Conservation (phyloP, 2,888 invertebrate species). For the Sisyra terminalis region DNA sequence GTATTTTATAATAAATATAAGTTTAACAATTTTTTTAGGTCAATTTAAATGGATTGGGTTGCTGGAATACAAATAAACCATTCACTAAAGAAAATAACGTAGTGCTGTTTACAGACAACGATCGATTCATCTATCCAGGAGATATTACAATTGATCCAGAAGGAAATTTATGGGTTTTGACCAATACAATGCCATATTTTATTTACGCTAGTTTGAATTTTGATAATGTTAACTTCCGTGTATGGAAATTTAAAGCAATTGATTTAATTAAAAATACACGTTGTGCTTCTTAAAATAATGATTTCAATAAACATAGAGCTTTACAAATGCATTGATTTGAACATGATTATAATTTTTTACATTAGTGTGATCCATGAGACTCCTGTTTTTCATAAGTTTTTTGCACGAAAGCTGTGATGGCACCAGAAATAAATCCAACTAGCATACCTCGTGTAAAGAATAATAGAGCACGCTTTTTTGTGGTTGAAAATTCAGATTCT, state of each 20-base stretch:
- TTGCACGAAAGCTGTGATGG: too few species aligned
- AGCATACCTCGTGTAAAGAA: too few species aligned
- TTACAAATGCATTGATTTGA: too few species aligned
- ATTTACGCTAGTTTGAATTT: constrained; percentile 43
- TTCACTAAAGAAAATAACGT: constrained; percentile 34
- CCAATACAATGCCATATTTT: constrained; percentile 49
- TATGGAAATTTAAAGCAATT: constrained; percentile 31
- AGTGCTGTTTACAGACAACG: constrained; percentile 38
- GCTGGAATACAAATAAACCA: constrained; percentile 47
- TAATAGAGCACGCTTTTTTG: too few species aligned
- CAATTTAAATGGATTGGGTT: constrained; percentile 52
- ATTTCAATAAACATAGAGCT: too few species aligned
- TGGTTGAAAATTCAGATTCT: neutral
- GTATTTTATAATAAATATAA: too few species aligned
- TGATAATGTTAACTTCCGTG: constrained; percentile 42
- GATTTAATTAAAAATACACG: constrained; percentile 27
- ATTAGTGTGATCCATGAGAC: too few species aligned
- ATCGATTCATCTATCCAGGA: constrained; percentile 53
- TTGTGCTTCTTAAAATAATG: constrained; percentile 17
- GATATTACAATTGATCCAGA: constrained; percentile 44
- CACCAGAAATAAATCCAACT: too few species aligned
- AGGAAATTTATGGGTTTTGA: constrained; percentile 48
- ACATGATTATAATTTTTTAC: too few species aligned
- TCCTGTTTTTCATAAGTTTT: too few species aligned
- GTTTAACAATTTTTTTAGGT: too few species aligned